Evolutionary conservation across 2,888 invertebrate genomes (phyloP), one percentile per base, ranked within the genome.

Genomic region (Hofmannophila pseudospretella): DNA sequence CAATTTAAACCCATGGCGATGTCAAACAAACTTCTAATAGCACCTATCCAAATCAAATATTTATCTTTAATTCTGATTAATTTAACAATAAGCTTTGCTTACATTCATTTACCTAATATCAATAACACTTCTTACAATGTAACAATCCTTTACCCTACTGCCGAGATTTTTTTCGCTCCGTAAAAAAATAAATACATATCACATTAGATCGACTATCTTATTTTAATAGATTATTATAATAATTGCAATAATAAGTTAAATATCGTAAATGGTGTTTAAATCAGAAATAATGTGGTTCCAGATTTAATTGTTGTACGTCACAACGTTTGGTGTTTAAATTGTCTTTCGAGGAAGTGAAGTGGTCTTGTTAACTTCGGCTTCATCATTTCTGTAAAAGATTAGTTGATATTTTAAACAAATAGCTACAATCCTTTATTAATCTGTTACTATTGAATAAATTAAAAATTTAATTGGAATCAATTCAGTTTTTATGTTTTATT

Each of bases 301-400:
- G 58, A 60, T 53, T 55, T 60, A 53, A 52, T 54, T 47, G 61
- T 55, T 77, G 66, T 78, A 68, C 77, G 84, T 85, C 85, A 82
- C 80, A 86, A 84, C 54, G 69, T 58, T 55, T 61, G 61, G 51
- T 69, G 65, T 67, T 77, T 79, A 70, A 67, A 67, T 53, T 63
- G 59, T 58, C 57, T 70, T 68, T 72, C 66, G 62, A 66, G 65
- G 54, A 70, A 66, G 58, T 67, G 66, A 58, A 61, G 67, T 49
- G 57, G 59, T 57, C 54, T 67, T 44, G 58, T 47, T 63, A 67
- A 58, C 58, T 74, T 79, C 58, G 73, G 73, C 75, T 81, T 81
- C 81, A 78, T 71, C 71, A 84, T 86, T 75, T 77, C 85, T 85
- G 85, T 16, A 16, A 16, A 16, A 16, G 16, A 16, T 5, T 3